Evolutionary conservation across 1,140 invertebrate species (phyloP), one percentile per base, ranked within the genome.

Genomic region (Apocrypta bakeri): DNA sequence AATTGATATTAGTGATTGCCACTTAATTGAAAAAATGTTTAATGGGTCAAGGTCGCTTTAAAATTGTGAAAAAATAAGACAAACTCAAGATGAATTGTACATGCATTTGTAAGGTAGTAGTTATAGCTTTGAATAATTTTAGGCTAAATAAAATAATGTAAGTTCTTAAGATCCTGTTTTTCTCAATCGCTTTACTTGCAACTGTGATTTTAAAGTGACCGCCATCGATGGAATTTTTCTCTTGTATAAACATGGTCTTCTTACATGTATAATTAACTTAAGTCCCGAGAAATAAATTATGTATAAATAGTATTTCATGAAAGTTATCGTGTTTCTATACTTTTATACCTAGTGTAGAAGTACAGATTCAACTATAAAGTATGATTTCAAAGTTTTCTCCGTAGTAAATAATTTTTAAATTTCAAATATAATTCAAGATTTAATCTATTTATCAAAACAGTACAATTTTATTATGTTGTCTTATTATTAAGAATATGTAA

Each of bases 181-280:
- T 73, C 8, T 37, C 42, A 69, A 78, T 48, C 33, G 61, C 37
- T 72, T 83, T 66, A 71, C 29, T 61, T 73, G 9, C 6, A 82
- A 69, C 29, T 83, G 76, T 79, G 71, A 79, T 83, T 79, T 79
- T 79, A 61, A 83, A 83, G 40, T 83, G 61, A 79, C 76, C 61
- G 11, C 11, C 29, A 9, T 25, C 56, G 69, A 75, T 31, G 27
- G 40, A 42, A 7, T 64, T 80, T 73, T 25, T 11, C 33, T 64
- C 40, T 14, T 40, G 48, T 77, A 42, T 29, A 79, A 40, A 72
- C 6, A 83, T 72, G 9, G 4, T 78, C 29, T n/a, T n/a, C n/a
- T 78, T 17, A 61, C 25, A 37, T 74, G 61, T 74, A 83, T 48
- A 64, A 56, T 83, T 72, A 17, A 74, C 11, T 56, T 4, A 33